These are phyloP conservation scores for Bombus soroeensis DNA, from an alignment of 1,140 invertebrate species.

Conservation along the genomic window DNA sequence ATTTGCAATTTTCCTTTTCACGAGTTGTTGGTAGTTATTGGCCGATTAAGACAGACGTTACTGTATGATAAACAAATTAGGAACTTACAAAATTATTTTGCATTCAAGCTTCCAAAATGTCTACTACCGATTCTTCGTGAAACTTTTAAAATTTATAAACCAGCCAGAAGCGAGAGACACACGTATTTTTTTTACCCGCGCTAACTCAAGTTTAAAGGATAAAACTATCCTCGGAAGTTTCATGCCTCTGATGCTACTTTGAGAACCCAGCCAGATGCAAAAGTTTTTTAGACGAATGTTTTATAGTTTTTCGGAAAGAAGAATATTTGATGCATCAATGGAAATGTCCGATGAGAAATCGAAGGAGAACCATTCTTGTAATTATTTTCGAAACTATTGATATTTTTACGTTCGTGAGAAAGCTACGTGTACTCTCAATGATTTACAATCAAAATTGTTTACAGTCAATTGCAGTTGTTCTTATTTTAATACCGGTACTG, in stretches of 20 bases:
- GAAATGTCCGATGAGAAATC: not conserved
- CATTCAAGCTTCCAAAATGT: not conserved
- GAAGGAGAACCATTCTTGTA: not conserved
- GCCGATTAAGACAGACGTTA: not conserved
- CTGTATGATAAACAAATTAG: too few species aligned
- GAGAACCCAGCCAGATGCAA: not conserved
- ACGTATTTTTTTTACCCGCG: not conserved
- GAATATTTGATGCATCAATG: not conserved
- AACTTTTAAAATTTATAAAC: conserved; percentile 19
- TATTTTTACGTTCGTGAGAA: too few species aligned
- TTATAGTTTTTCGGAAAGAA: not conserved
- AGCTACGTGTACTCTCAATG: too few species aligned
- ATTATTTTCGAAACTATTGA: too few species aligned
- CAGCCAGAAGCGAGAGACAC: too few species aligned
- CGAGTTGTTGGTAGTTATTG: too few species aligned
- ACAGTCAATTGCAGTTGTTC: not conserved
- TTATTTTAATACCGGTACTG: not conserved
- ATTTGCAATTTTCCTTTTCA: too few species aligned
- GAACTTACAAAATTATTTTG: not conserved
- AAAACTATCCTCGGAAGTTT: conserved; percentile 16
- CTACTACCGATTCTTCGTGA: not conserved
- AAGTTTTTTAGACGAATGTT: conserved; percentile 8
- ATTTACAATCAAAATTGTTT: too few species aligned
- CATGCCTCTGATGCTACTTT: conserved; percentile 15
- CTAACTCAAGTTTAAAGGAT: conserved; percentile 18